Evolutionary conservation across 2,888 invertebrate genomes (phyloP), one percentile per base, ranked within the genome.

Genomic region (Physocephala rufipes): DNA sequence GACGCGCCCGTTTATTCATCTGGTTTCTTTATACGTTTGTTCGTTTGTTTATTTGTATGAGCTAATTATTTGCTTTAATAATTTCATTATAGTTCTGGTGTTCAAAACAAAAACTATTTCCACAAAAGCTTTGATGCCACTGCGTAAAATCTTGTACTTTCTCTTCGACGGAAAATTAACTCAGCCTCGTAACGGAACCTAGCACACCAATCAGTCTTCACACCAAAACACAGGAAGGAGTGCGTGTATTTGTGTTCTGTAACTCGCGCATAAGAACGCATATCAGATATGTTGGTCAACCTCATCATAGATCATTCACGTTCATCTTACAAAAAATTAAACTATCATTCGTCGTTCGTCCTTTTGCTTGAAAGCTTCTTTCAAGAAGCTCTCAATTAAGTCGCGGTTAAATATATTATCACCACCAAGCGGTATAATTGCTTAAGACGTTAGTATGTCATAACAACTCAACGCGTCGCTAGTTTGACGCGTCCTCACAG

Each of bases 111-210:
- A 15, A 66, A 66, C 36, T 66, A 66, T 66, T 66, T 66, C 36
- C 53, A 16, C 21, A 66, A 53, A n/a, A 53, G 55, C 51, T 28
- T 66, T 53, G 55, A 66, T 43, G 55, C 55, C 36, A 43, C 53
- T 53, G 53, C 53, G 53, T 19, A 65, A 21, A n/a, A n/a, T 24
- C 63, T 3, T 24, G 21, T 53, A 9, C 21, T 21, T 53, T 36
- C 43, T n/a, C 26, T n/a, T 36, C 43, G 26, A 26, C 49, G 55
- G 53, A 64, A 51, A 24, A 51, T 26, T 19, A 3, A 26, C 64
- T 28, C 28, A n/a, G 28, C 28, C 26, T 45, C 64, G 13, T 53
- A 53, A 53, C 21, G 12, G 5, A 19, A 24, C n/a, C 12, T 53
- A 24, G 21, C 53, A 53, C 24, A 13, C 2, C 4, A 53, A n/a